phyloP scores from a whole-genome alignment of 2,888 invertebrate genomes.

The Busseola fusca region DNA sequence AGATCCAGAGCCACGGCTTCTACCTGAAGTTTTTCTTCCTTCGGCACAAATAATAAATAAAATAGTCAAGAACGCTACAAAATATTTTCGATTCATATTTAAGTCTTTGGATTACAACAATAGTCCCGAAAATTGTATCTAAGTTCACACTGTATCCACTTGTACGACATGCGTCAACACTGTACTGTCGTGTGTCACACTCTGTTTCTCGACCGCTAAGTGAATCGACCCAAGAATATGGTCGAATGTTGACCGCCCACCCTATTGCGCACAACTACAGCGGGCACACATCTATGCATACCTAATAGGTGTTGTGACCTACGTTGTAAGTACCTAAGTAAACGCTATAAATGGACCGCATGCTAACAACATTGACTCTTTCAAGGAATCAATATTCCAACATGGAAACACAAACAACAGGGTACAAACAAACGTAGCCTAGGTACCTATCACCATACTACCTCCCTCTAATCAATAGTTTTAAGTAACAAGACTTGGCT shows the following conservation, averaged over 20 bases:
- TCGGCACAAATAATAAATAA: conserved; percentile 70
- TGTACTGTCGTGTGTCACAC: conserved; percentile 69
- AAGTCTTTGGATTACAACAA: conserved; percentile 31
- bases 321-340: conserved; percentile 56
- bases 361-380: conserved; percentile 64
- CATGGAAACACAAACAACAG: conserved; percentile 57
- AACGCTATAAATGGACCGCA: conserved; percentile 62
- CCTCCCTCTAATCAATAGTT: conserved; percentile 32
- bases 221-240: conserved; percentile 66
- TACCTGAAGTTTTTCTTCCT: conserved; percentile 78
- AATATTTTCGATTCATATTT: conserved; percentile 71
- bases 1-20: conserved; percentile 79
- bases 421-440: conserved; percentile 51
- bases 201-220: conserved; percentile 77
- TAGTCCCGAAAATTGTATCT: conserved; percentile 23
- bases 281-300: conserved; percentile 50
- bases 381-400: conserved; percentile 70
- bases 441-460: conserved; percentile 3
- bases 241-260: conserved; percentile 77
- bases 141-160: conserved; percentile 49
- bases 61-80: conserved; percentile 67
- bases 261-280: conserved; percentile 71
- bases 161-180: conserved; percentile 52
- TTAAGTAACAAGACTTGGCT: conserved; percentile 2
- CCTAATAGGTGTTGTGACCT: conserved; percentile 59